These are phyloP conservation scores for Torymus aiolomorphi DNA, from an alignment of 2,888 invertebrate species.

Conservation along the genomic window DNA sequence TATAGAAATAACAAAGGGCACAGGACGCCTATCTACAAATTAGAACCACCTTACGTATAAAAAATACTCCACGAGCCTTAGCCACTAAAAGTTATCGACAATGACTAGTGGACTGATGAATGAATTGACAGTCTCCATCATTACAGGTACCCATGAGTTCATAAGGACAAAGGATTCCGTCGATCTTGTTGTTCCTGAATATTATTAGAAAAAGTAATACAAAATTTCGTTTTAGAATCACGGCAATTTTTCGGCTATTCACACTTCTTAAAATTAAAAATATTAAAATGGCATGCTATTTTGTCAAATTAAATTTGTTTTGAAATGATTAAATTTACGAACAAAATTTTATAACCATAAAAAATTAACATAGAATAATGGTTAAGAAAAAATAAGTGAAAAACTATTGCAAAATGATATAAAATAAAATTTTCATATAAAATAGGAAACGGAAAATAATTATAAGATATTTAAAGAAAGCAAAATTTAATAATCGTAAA, in stretches of 20 bases:
- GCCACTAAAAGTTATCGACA: slow-evolving; percentile 66
- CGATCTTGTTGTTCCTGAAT: slow-evolving; percentile 68
- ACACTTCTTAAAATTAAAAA: slow-evolving; percentile 6
- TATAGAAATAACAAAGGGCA: slow-evolving; percentile 27
- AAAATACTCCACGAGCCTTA: slow-evolving; percentile 65
- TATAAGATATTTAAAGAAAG: no score
- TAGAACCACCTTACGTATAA: slow-evolving; percentile 74
- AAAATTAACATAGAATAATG: no score
- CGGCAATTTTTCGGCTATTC: background rate
- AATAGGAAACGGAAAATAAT: no score
- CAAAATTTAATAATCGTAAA: no score
- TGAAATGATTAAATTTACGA: no score
- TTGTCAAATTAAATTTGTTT: no score
- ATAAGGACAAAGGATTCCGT: slow-evolving; percentile 73
- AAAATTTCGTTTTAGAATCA: slow-evolving; percentile 14
- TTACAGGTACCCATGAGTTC: slow-evolving; percentile 74
- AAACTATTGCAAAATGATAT: no score
- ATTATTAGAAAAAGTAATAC: slow-evolving; percentile 45
- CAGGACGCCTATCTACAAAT: slow-evolving; percentile 59
- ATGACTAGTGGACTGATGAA: slow-evolving; percentile 69
- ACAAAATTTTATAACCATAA: no score
- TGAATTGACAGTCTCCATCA: slow-evolving; percentile 72
- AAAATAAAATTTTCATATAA: no score
- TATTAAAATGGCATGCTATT: background rate
- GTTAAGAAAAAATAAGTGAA: no score